These are phyloP conservation scores for Melitaea athalia DNA, from an alignment of 2,888 invertebrate genomes.

Conservation along the genomic window DNA sequence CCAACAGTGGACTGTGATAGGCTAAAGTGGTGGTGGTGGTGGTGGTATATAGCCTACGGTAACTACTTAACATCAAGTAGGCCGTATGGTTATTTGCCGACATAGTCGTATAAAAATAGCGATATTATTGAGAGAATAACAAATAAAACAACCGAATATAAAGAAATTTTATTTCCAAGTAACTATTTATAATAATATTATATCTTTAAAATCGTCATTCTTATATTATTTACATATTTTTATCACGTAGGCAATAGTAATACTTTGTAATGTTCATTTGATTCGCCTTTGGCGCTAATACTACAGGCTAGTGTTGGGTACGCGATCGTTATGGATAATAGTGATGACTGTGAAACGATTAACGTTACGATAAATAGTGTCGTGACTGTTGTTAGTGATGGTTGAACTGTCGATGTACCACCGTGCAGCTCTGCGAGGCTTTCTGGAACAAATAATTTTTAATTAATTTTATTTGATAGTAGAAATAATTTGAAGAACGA, in stretches of 20 bases:
- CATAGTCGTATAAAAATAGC: too few species aligned
- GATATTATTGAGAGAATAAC: background rate
- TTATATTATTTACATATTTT: conserved; percentile 28
- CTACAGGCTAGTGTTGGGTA: conserved; percentile 51
- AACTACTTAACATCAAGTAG: too few species aligned
- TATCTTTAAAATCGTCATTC: conserved; percentile 42
- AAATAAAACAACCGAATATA: conserved; percentile 23
- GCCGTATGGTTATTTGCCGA: too few species aligned
- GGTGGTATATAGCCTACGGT: too few species aligned
- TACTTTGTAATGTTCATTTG: conserved; percentile 53
- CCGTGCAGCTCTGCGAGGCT: conserved; percentile 78
- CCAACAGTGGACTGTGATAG: too few species aligned
- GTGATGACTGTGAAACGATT: conserved; percentile 45
- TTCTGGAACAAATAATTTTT: conserved; percentile 51
- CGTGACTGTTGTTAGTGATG: conserved; percentile 55
- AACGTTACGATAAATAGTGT: conserved; percentile 52
- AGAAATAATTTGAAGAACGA: background rate
- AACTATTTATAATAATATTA: conserved; percentile 59
- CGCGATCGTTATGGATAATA: conserved; percentile 54
- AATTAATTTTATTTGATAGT: background rate
- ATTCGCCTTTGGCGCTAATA: conserved; percentile 51
- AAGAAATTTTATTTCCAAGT: conserved; percentile 54
- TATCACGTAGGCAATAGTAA: conserved; percentile 54
- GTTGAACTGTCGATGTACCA: conserved; percentile 53
- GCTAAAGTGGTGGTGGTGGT: too few species aligned